phyloP scores from a whole-genome alignment of 2,797 vertebrate species.

The Catamblyrhynchus diadema region DNA sequence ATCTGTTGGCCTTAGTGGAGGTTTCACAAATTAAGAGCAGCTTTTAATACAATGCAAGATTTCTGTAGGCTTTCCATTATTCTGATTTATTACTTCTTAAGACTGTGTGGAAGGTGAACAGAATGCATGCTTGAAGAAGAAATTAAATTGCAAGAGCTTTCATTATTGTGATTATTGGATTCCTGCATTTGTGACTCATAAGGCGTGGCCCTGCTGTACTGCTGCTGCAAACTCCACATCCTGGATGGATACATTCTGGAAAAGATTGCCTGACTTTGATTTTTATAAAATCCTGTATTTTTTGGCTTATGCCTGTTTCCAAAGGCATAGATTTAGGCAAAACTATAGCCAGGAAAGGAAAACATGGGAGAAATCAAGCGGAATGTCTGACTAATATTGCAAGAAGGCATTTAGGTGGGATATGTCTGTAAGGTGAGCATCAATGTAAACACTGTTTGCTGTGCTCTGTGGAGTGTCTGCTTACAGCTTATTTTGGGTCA shows the following conservation, averaged over 20 bases:
- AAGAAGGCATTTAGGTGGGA: not conserved
- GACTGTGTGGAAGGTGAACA: not conserved
- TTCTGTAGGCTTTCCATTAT: conserved; percentile 19
- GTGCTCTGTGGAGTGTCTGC: not conserved
- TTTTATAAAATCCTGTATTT: not conserved
- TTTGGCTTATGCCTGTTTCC: not conserved
- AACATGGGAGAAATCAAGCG: not conserved
- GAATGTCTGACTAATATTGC: not conserved
- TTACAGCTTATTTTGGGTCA: not conserved
- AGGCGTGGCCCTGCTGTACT: not conserved
- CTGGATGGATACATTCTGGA: not conserved
- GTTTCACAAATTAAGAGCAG: not conserved
- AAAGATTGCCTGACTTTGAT: not conserved
- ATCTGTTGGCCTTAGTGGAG: not conserved
- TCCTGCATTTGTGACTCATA: not conserved
- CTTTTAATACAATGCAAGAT: not conserved
- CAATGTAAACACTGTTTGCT: not conserved
- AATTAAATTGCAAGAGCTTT: conserved; percentile 14
- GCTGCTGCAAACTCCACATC: not conserved
- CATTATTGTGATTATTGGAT: not conserved
- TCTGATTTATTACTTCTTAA: conserved; percentile 40
- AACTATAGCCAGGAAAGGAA: not conserved
- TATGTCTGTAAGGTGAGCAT: not conserved
- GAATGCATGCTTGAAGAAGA: not conserved
- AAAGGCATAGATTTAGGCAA: not conserved